These are phyloP conservation scores for Amazona finschi DNA, from an alignment of 2,797 vertebrate genomes.

Conservation along the genomic window DNA sequence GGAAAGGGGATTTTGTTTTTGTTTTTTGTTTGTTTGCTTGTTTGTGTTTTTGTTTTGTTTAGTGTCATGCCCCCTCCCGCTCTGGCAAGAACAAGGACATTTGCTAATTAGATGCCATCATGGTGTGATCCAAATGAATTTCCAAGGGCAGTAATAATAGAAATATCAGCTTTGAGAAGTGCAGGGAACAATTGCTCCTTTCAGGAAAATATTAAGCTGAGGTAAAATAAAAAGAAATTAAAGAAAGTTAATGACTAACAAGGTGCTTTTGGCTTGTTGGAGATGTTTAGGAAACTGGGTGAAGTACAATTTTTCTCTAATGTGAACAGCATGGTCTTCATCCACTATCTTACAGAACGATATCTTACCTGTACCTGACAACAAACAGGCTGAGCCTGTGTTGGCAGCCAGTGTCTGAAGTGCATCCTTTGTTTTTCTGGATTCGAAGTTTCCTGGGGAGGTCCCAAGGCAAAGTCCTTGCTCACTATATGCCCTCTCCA, in stretches of 20 bases:
- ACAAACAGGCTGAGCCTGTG: fast-evolving
- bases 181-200: not conserved
- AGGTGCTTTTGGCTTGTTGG: not conserved
- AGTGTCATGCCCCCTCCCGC: not conserved
- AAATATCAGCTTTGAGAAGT: not conserved
- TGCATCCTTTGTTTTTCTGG: not conserved
- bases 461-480: not conserved
- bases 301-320: not conserved
- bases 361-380: fast-evolving
- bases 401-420: not conserved
- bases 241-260: not conserved
- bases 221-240: not conserved
- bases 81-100: not conserved
- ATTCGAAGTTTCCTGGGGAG: not conserved
- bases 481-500: not conserved
- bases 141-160: not conserved
- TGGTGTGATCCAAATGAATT: not conserved
- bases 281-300: not conserved
- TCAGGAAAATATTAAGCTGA: not conserved
- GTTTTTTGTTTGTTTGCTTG: not conserved
- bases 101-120: not conserved
- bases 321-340: not conserved
- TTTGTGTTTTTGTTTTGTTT: not conserved
- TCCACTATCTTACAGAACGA: fast-evolving
- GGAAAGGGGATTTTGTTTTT: not conserved